These are phyloP conservation scores for Molossus molossus DNA, from an alignment of 2,797 vertebrate genomes.

Conservation along the genomic window DNA sequence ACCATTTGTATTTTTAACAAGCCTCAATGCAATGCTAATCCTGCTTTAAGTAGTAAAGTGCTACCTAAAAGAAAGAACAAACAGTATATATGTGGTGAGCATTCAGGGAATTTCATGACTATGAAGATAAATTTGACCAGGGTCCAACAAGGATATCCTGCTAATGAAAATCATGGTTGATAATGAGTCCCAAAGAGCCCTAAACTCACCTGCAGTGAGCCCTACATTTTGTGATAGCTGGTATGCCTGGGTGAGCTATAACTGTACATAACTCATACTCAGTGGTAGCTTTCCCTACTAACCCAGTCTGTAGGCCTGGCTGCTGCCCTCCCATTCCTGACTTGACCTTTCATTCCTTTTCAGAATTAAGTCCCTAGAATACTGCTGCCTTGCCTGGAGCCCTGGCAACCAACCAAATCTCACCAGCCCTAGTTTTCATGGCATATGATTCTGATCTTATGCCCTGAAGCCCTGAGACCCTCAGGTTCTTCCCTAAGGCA, in stretches of 20 bases:
- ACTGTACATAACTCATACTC: neutral
- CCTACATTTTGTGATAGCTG: neutral
- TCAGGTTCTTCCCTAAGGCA: neutral
- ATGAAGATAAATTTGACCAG: neutral
- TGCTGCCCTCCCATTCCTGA: neutral
- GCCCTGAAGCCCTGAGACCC: neutral
- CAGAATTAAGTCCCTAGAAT: conserved; percentile 28
- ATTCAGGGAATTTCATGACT: neutral
- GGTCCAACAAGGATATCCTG: neutral
- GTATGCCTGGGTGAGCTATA: neutral
- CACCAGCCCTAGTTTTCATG: neutral
- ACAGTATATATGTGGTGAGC: neutral
- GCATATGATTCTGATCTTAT: neutral
- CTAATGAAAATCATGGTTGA: neutral
- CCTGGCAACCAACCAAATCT: neutral
- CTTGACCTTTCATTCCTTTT: conserved; percentile 38
- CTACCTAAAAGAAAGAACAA: neutral
- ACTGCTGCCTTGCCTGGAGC: neutral
- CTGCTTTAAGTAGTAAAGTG: neutral
- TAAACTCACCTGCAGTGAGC: neutral
- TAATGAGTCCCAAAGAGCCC: neutral
- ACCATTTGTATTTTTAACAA: neutral
- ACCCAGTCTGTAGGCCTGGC: neutral
- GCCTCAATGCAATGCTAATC: neutral
- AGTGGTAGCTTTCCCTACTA: neutral